Percentiles rank a stretch among this genome's conserved stretches.
Conservation (phyloP, 2,888 invertebrate species). For the Loripinus fragilis region DNA sequence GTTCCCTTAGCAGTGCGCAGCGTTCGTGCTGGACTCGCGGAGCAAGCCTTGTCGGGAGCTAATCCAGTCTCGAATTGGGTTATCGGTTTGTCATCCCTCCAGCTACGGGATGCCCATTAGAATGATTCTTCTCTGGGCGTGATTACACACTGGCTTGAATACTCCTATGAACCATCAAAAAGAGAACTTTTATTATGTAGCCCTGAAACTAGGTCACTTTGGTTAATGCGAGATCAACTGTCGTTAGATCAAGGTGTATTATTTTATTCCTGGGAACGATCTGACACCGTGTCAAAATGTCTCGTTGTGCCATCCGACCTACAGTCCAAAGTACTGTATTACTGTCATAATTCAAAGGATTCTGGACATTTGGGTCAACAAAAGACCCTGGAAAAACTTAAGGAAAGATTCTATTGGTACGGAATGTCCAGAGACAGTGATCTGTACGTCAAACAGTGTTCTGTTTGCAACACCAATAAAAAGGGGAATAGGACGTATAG, state of each 20-base stretch:
- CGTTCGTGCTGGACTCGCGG: not conserved
- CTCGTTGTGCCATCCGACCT: not conserved
- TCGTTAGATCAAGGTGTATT: not conserved
- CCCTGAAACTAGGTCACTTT: not conserved
- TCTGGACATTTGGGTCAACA: constrained; percentile 28
- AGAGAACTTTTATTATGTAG: not conserved
- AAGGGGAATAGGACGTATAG: no score
- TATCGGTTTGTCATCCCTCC: not conserved
- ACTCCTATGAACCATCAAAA: not conserved
- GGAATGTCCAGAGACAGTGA: no score
- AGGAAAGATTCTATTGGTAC: no score
- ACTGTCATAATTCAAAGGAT: not conserved
- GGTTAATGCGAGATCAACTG: not conserved
- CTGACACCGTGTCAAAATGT: not conserved
- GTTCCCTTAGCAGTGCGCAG: constrained; percentile 16
- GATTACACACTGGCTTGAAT: not conserved
- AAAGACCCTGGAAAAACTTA: no score
- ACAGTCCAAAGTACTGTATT: not conserved
- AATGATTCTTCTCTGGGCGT: not conserved
- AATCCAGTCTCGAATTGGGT: not conserved
- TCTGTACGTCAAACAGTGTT: constrained; percentile 6
- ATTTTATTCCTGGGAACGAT: not conserved
- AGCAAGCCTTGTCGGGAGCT: not conserved
- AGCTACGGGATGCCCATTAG: not conserved
- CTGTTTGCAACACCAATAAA: no score